phyloP scores from a whole-genome alignment of 2,113 vertebrate species.

The Plotosus lineatus region DNA sequence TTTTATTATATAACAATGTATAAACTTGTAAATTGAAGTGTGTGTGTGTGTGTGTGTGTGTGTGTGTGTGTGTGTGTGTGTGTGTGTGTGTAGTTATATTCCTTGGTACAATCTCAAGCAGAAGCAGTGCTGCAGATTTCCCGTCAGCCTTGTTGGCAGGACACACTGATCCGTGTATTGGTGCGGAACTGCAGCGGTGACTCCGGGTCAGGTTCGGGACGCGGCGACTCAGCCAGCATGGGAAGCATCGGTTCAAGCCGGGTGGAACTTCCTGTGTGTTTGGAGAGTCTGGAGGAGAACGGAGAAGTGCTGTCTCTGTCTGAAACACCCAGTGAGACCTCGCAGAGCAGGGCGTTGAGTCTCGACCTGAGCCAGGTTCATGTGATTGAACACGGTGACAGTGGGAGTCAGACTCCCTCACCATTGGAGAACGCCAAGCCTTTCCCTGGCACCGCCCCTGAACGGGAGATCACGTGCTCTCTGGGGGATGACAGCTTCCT shows the following conservation, averaged over 20 bases:
- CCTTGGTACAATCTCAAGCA: conserved; percentile 84
- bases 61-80: conserved; percentile 38
- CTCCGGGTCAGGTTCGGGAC: conserved; percentile 42
- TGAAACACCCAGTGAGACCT: conserved; percentile 73
- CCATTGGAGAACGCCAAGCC: conserved; percentile 81
- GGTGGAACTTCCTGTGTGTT: conserved; percentile 64
- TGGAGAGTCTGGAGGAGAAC: conserved; percentile 78
- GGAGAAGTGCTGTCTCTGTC: conserved; percentile 74
- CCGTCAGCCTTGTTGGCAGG: conserved; percentile 93
- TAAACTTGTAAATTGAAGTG: neutral
- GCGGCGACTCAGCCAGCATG: conserved; percentile 67
- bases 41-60: conserved; percentile 26
- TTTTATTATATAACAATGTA: neutral
- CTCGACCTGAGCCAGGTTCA: conserved; percentile 85
- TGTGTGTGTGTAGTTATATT: conserved; percentile 76
- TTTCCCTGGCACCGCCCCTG: conserved; percentile 73
- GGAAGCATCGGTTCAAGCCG: conserved; percentile 59
- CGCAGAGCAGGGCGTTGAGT: conserved; percentile 78
- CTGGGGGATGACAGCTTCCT: conserved; percentile 68
- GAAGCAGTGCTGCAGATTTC: conserved; percentile 89
- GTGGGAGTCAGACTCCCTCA: conserved; percentile 84
- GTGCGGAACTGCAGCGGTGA: conserved; percentile 75
- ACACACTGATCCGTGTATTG: conserved; percentile 85
- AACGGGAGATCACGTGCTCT: conserved; percentile 72
- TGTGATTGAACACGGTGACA: conserved; percentile 77